Base-by-base conservation (phyloP, 2,888 invertebrate species). In the Trimorus sp. region DNA sequence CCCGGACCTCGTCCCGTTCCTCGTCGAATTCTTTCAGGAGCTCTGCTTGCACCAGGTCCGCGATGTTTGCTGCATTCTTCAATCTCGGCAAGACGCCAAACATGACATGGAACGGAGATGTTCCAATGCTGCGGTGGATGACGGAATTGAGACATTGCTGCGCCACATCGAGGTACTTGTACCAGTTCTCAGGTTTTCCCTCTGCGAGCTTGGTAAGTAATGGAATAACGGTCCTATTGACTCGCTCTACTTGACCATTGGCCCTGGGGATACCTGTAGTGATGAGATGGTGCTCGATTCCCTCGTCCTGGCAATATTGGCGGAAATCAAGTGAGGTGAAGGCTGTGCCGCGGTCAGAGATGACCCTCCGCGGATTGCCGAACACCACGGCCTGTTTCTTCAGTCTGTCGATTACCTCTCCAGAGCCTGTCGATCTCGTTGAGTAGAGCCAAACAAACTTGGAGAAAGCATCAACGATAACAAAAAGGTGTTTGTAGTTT, bases 391-490 rank as follows among this genome's bases (percentile, higher is more conserved):
- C 45, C 45, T 12, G 45, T 45, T n/a, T 9, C n/a, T n/a, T 45
- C 45, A 45, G n/a, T n/a, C 45, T 9, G 9, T 45, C n/a, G 6
- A 45, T 45, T 12, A 45, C 11, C n/a, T 45, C n/a, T 45, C 11
- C 45, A 45, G 11, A 12, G 45, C 45, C 9, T 45, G 45, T 45
- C 9, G 45, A 45, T n/a, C 45, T 45, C 45, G n/a, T n/a, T 45
- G 45, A n/a, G n/a, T 45, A 45, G 45, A 45, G 45, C 45, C 45
- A 45, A 12, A 45, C 45, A n/a, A 45, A 45, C 45, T 45, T 45
- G 2, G 45, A 45, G 45, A 45, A 45, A n/a, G 45, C 45, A n/a
- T 45, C 45, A 12, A n/a, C n/a, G 9, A 45, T n/a, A 2, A 45
- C 45, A 9, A 45, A n/a, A 2, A 45, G 45, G n/a, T 45, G 45